Conservation (phyloP, 2,797 vertebrate genomes). For the Chelon labrosus region DNA sequence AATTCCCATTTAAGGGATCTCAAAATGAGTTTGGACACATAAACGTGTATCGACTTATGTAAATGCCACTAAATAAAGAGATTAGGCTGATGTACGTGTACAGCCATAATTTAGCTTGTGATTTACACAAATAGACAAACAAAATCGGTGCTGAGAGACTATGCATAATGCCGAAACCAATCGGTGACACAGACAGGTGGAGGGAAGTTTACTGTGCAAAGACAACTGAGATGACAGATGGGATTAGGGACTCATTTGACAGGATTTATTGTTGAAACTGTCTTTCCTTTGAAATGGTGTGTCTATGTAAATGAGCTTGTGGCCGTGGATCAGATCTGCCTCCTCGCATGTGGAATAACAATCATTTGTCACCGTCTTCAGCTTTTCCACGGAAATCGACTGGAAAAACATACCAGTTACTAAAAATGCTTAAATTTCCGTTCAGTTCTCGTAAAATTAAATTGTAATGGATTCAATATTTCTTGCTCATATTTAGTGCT, state of each 20-base stretch:
- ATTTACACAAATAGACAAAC: slow-evolving; percentile 7
- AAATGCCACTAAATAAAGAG: not conserved
- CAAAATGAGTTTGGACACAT: no score
- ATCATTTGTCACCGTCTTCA: not conserved
- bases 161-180: slow-evolving; percentile 9
- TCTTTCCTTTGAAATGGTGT: slow-evolving; percentile 2
- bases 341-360: not conserved
- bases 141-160: not conserved
- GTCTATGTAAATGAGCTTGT: slow-evolving; percentile 3
- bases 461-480: not conserved
- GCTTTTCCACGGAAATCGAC: not conserved
- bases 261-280: slow-evolving; percentile 2
- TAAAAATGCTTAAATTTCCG: not conserved
- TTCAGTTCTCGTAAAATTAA: not conserved
- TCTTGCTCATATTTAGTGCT: not conserved
- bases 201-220: not conserved
- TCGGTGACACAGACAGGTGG: slow-evolving; percentile 10
- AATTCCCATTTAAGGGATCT: no score
- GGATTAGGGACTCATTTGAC: not conserved
- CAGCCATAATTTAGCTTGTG: not conserved
- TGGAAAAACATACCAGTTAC: not conserved
- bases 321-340: not conserved
- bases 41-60: not conserved
- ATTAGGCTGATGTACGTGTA: not conserved
- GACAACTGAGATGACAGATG: slow-evolving; percentile 22